phyloP scores from a whole-genome alignment of 2,797 vertebrate species.

The Scyliorhinus canicula region DNA sequence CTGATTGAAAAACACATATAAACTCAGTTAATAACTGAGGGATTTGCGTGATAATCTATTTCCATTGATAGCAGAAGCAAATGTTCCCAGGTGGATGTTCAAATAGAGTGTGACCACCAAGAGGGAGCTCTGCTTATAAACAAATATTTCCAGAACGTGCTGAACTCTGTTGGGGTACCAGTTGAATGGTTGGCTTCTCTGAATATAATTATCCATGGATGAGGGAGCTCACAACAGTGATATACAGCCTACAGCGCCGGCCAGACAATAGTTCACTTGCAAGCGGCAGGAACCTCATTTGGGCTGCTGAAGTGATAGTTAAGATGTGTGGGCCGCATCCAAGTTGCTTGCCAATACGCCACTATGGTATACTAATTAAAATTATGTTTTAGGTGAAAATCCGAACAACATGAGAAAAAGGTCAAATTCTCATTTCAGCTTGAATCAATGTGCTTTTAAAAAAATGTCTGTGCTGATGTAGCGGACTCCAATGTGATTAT shows the following conservation, averaged over 20 bases:
- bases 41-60: not conserved
- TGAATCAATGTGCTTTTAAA: not conserved
- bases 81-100: not conserved
- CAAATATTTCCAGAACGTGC: not conserved
- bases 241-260: not conserved
- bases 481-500: not conserved
- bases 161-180: not conserved
- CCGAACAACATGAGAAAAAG: not conserved
- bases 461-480: not conserved
- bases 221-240: not conserved
- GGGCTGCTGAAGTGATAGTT: not conserved
- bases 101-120: not conserved
- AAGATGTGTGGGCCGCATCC: not conserved
- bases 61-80: not conserved
- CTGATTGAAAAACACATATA: no score
- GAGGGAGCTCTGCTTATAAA: not conserved
- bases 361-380: not conserved
- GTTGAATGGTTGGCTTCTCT: not conserved
- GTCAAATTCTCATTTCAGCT: not conserved
- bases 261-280: not conserved
- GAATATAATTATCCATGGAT: not conserved
- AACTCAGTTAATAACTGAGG: not conserved
- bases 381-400: not conserved
- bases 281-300: not conserved
- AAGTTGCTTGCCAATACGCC: not conserved